Evolutionary conservation across 2,888 invertebrate genomes (phyloP).

Genomic region (Lordiphosa andalusiaca): DNA sequence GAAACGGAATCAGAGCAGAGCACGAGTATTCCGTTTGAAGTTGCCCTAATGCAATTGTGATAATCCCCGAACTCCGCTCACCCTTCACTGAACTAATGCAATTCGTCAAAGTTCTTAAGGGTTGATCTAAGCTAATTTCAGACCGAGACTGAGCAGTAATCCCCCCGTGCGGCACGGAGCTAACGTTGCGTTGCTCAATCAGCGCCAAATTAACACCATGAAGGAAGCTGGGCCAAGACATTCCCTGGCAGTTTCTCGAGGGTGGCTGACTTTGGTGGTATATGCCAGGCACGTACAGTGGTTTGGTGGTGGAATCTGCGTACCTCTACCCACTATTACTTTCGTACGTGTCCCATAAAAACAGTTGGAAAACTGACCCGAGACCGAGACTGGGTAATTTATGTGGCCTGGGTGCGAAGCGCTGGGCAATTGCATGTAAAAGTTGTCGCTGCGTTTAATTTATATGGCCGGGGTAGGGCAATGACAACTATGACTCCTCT

Average conservation of each 20-base stretch:
- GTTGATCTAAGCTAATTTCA: conserved; percentile 6
- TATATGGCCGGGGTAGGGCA: conserved; percentile 44
- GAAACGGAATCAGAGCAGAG: too few relatives aligned
- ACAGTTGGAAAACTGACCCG: conserved; percentile 64
- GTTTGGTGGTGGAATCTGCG: conserved; percentile 36
- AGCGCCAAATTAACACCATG: conserved; percentile 72
- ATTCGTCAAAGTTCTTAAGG: conserved; percentile 3
- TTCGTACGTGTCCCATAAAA: conserved; percentile 53
- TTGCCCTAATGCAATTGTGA: conserved; percentile 8
- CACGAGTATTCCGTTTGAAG: too few relatives aligned
- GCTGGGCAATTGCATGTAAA: conserved; percentile 68
- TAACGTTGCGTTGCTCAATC: conserved; percentile 54
- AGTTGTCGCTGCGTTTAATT: conserved; percentile 66
- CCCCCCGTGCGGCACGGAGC: not conserved
- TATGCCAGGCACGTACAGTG: conserved; percentile 57
- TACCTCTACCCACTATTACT: conserved; percentile 19
- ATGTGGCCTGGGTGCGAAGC: conserved; percentile 64
- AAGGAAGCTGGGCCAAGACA: conserved; percentile 47
- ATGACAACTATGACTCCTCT: conserved; percentile 5
- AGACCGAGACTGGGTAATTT: conserved; percentile 53
- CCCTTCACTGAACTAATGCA: conserved; percentile 5
- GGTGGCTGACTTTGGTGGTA: conserved; percentile 17
- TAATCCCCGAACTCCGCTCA: not conserved
- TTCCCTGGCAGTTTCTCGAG: conserved; percentile 9
- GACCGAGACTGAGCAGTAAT: conserved; percentile 5